These are phyloP conservation scores for Venusia cambrica DNA, from an alignment of 2,888 invertebrate genomes.

Conservation along the genomic window DNA sequence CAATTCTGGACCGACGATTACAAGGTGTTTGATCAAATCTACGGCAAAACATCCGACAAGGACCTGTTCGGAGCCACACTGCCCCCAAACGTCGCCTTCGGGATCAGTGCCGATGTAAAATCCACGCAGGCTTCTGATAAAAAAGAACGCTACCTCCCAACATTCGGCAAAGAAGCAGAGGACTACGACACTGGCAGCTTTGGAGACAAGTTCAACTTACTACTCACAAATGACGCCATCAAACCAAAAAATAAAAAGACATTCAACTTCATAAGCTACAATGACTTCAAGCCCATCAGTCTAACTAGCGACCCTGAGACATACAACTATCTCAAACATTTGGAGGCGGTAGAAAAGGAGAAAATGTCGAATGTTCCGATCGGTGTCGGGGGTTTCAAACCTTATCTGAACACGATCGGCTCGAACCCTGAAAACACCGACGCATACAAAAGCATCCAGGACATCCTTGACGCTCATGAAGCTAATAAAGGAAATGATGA, in stretches of 20 bases:
- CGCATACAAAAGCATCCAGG: constrained; percentile 59
- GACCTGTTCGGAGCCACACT: constrained; percentile 57
- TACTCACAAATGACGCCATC: constrained; percentile 23
- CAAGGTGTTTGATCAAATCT: constrained; percentile 65
- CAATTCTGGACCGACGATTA: constrained; percentile 71
- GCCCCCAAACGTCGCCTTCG: constrained; percentile 44
- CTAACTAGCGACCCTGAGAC: constrained; percentile 59
- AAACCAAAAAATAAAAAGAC: constrained; percentile 38
- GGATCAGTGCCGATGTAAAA: constrained; percentile 32
- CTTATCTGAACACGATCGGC: constrained; percentile 33
- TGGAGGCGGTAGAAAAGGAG: constrained; percentile 48
- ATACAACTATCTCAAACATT: constrained; percentile 58
- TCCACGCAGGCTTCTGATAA: constrained; percentile 50
- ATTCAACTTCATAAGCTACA: constrained; percentile 53
- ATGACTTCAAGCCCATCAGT: constrained; percentile 57
- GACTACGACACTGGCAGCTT: constrained; percentile 38
- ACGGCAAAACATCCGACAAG: constrained; percentile 68
- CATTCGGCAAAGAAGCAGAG: constrained; percentile 34
- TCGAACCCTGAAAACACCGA: constrained; percentile 46
- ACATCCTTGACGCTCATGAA: constrained; percentile 65
- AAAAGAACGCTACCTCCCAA: constrained; percentile 43
- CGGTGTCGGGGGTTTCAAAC: constrained; percentile 41
- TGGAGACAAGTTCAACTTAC: constrained; percentile 44
- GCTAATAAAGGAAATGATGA: constrained; percentile 46
- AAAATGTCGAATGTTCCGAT: constrained; percentile 40